Conservation (phyloP, 2,888 invertebrate species). For the Itoplectis maculator region DNA sequence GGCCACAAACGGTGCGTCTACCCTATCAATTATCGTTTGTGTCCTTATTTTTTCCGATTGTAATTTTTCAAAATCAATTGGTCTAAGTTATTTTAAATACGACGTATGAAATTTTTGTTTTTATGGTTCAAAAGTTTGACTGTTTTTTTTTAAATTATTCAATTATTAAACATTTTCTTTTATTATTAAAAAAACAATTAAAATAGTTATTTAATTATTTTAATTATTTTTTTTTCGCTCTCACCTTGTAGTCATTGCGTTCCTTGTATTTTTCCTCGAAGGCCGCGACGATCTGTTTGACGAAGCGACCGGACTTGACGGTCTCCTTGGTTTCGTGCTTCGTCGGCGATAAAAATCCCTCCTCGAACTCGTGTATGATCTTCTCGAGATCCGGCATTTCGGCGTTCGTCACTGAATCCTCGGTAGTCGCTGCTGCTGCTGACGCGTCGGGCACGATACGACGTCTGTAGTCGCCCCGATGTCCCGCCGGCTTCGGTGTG, state of each 20-base stretch:
- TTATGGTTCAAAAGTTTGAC: no score
- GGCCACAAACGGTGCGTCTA: no score
- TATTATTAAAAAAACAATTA: no score
- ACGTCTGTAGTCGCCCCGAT: conserved; percentile 26
- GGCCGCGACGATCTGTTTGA: conserved; percentile 77
- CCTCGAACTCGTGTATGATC: conserved; percentile 76
- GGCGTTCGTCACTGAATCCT: conserved; percentile 12
- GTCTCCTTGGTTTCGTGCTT: conserved; percentile 44
- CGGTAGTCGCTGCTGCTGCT: not conserved
- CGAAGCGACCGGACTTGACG: conserved; percentile 73
- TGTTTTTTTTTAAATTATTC: no score
- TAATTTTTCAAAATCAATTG: no score
- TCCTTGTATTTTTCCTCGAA: conserved; percentile 75
- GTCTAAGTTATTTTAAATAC: no score
- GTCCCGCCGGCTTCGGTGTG: not conserved
- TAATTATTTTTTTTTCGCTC: not conserved
- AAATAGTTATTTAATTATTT: not conserved
- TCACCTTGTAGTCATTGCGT: conserved; percentile 61
- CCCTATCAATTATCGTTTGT: no score
- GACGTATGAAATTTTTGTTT: no score
- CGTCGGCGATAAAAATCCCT: conserved; percentile 71
- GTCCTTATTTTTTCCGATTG: no score
- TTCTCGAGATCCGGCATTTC: conserved; percentile 71
- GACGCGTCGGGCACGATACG: conserved; percentile 12
- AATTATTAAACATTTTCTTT: no score